Percentiles rank a stretch among this genome's conserved stretches.
Evolutionary conservation across 2,113 vertebrate genomes (phyloP).

Genomic region (Macrotis lagotis): DNA sequence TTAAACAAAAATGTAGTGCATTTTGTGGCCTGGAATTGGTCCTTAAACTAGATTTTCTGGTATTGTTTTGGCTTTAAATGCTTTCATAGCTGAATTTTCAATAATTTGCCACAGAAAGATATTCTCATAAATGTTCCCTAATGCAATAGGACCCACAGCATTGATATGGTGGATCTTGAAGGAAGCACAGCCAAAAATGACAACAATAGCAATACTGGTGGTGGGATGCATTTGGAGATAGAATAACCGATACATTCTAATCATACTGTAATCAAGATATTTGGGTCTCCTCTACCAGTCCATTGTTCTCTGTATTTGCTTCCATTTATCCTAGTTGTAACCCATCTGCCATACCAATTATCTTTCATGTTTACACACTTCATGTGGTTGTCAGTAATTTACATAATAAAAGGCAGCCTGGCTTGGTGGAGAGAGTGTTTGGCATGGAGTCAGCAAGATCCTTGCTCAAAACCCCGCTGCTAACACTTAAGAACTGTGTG

Average conservation of each 20-base stretch:
- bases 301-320: background rate
- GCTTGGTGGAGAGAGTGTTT: background rate
- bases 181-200: background rate
- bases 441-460: background rate
- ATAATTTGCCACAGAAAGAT: slow-evolving; percentile 26
- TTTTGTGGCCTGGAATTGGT: no score
- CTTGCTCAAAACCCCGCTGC: background rate
- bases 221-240: background rate
- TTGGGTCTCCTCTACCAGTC: background rate
- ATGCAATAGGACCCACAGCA: background rate
- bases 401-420: background rate
- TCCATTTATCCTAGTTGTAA: background rate
- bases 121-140: background rate
- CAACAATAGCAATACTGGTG: background rate
- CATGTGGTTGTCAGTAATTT: background rate
- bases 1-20: background rate
- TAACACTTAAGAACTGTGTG: background rate
- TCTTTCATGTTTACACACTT: background rate
- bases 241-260: background rate
- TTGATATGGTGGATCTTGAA: background rate
- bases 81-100: background rate
- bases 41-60: background rate
- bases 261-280: background rate
- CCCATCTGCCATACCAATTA: background rate
- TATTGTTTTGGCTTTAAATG: background rate